These are phyloP conservation scores for Neoniphon sammara DNA, from an alignment of 2,797 vertebrate genomes.

Conservation along the genomic window DNA sequence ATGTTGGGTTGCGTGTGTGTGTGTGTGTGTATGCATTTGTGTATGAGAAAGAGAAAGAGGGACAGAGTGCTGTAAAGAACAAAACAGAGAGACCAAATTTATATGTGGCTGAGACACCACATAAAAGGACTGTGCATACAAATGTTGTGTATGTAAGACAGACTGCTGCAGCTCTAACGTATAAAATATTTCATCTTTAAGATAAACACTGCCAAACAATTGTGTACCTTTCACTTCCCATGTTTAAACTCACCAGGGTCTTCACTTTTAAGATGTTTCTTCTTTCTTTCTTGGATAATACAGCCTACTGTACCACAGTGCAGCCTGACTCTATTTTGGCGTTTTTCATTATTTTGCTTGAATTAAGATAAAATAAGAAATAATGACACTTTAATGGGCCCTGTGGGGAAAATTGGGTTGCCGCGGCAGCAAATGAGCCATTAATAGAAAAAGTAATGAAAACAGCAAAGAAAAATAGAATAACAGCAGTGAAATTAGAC, in stretches of 20 bases:
- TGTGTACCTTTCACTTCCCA: background rate
- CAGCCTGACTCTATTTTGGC: background rate
- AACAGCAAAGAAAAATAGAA: background rate
- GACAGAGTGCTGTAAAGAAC: background rate
- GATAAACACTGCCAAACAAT: slow-evolving; percentile 48
- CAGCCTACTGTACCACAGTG: background rate
- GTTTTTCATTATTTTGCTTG: background rate
- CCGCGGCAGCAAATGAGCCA: too few species aligned
- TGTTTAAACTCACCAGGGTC: slow-evolving; percentile 6
- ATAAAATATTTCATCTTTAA: slow-evolving; percentile 19
- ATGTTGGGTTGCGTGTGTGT: background rate
- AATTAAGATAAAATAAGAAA: background rate
- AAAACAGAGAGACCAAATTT: background rate
- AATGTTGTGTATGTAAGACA: background rate
- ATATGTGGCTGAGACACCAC: slow-evolving; percentile 2
- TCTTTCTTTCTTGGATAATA: background rate
- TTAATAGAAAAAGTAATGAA: background rate
- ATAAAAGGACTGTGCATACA: background rate
- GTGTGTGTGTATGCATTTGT: slow-evolving; percentile 4
- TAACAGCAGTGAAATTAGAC: background rate
- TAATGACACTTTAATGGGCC: background rate
- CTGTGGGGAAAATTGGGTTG: background rate
- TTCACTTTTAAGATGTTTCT: background rate
- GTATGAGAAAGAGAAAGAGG: slow-evolving; percentile 7
- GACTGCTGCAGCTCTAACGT: slow-evolving; percentile 14